phyloP scores from a whole-genome alignment of 2,113 vertebrate species.

The Myocastor coypus region DNA sequence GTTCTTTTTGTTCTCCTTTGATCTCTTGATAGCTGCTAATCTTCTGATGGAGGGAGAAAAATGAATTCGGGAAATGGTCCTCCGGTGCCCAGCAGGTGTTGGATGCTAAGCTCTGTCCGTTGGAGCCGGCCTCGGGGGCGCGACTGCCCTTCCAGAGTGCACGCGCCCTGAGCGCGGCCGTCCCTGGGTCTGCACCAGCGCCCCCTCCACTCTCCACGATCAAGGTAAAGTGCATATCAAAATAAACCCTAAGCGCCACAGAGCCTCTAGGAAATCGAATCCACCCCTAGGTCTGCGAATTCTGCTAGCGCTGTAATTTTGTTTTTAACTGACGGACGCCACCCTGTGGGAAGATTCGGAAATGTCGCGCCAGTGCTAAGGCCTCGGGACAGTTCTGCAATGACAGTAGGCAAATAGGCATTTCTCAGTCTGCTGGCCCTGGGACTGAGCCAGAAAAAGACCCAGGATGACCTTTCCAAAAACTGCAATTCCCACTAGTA shows the following conservation, averaged over 20 bases:
- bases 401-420: background rate
- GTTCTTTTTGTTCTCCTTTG: constrained; percentile 39
- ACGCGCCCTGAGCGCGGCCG: background rate
- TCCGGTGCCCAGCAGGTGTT: background rate
- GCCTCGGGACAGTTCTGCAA: rapidly evolving
- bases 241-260: constrained; percentile 59
- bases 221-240: constrained; percentile 63
- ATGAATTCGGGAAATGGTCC: constrained; percentile 1
- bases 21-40: constrained; percentile 61
- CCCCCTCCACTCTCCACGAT: constrained; percentile 13
- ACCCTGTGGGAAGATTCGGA: constrained; percentile 84
- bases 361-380: constrained; percentile 14
- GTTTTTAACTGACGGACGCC: constrained; percentile 84
- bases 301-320: background rate
- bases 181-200: background rate
- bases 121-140: background rate
- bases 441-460: background rate
- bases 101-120: background rate
- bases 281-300: background rate
- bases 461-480: background rate
- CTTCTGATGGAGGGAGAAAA: constrained; percentile 35
- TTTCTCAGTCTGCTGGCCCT: background rate
- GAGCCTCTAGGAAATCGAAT: constrained; percentile 18
- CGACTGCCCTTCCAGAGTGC: background rate
- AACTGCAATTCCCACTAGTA: background rate